Evolutionary conservation across 2,113 vertebrate species (phyloP).

Genomic region (Aramus guarauna): DNA sequence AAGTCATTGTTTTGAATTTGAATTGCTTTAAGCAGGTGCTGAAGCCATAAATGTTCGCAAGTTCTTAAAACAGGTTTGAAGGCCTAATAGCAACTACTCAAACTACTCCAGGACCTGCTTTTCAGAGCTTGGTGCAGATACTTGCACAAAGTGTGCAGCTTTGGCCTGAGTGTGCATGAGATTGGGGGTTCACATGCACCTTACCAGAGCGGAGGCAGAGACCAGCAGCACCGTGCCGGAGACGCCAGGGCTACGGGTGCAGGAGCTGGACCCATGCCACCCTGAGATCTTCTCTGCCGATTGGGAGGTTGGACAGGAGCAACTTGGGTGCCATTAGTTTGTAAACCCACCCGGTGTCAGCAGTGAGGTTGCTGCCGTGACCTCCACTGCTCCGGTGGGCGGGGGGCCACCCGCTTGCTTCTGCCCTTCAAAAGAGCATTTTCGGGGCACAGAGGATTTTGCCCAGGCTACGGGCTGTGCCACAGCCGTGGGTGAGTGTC

Average conservation of each 20-base stretch:
- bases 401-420: background rate
- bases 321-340: background rate
- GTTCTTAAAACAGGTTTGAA: background rate
- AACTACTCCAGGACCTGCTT: background rate
- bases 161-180: background rate
- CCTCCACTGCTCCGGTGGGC: background rate
- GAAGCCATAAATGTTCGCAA: background rate
- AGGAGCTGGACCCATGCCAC: background rate
- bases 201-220: fast-evolving
- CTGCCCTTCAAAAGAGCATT: background rate
- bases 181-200: fast-evolving
- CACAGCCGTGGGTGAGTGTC: fast-evolving
- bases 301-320: background rate
- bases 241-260: fast-evolving
- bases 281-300: background rate
- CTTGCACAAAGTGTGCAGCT: background rate
- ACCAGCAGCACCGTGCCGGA: fast-evolving
- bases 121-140: background rate
- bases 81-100: background rate
- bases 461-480: background rate
- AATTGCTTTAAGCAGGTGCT: background rate
- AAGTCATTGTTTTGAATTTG: background rate
- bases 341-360: background rate
- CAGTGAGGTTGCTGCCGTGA: background rate
- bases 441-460: background rate